These are phyloP conservation scores for Chrysolina americana DNA, from an alignment of 2,888 invertebrate species.

Conservation along the genomic window DNA sequence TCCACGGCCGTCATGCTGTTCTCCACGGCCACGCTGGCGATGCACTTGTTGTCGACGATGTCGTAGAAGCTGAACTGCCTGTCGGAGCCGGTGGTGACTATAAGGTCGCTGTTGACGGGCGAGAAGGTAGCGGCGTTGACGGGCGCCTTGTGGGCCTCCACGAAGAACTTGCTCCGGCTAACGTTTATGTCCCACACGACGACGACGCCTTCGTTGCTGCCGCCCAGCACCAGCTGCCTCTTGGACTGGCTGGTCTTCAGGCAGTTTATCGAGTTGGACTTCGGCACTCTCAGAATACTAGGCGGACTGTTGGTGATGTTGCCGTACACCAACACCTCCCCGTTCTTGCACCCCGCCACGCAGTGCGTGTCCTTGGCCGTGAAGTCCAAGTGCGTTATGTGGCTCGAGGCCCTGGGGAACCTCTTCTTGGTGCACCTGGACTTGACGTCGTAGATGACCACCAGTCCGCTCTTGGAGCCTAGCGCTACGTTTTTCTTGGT, in stretches of 20 bases:
- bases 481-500: conserved; percentile 63
- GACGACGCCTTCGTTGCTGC: conserved; percentile 66
- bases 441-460: conserved; percentile 67
- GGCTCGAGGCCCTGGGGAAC: conserved; percentile 58
- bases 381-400: conserved; percentile 62
- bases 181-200: conserved; percentile 66
- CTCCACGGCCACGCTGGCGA: conserved; percentile 59
- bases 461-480: conserved; percentile 63
- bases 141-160: conserved; percentile 72
- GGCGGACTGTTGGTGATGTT: conserved; percentile 60
- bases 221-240: conserved; percentile 62
- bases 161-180: conserved; percentile 59
- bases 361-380: conserved; percentile 65
- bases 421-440: conserved; percentile 60
- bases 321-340: conserved; percentile 64
- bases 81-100: conserved; percentile 74
- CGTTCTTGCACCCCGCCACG: conserved; percentile 63
- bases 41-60: conserved; percentile 68
- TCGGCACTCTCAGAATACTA: conserved; percentile 61
- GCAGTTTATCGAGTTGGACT: conserved; percentile 62
- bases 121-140: conserved; percentile 75
- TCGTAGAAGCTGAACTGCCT: conserved; percentile 74
- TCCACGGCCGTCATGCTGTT: conserved; percentile 63
- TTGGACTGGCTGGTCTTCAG: conserved; percentile 62
- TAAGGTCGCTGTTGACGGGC: conserved; percentile 72